Evolutionary conservation across 2,888 invertebrate genomes (phyloP).

Genomic region (Megamerina dolium): DNA sequence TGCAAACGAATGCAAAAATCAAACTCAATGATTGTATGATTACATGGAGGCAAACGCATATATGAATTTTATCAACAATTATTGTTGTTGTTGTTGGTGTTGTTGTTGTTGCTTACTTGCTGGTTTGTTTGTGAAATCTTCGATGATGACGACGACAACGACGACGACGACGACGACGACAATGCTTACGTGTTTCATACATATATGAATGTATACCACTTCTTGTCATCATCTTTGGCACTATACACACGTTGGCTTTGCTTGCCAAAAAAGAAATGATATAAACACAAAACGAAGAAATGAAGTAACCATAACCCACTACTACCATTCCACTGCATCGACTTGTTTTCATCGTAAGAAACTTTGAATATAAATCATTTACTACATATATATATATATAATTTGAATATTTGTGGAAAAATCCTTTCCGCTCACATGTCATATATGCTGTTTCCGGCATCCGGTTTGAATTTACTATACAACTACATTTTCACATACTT

Average conservation of each 20-base stretch:
- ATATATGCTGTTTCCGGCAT: slow-evolving; percentile 45
- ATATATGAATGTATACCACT: slow-evolving; percentile 1
- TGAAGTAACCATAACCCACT: slow-evolving; percentile 3
- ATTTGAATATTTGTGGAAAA: slow-evolving; percentile 19
- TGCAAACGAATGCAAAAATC: too few species aligned
- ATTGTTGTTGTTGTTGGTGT: too few species aligned
- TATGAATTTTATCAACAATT: too few species aligned
- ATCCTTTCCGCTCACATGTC: slow-evolving; percentile 43
- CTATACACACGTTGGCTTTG: neutral
- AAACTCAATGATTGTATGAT: too few species aligned
- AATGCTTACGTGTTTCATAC: neutral
- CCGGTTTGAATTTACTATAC: slow-evolving; percentile 26
- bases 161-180: neutral
- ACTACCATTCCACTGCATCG: neutral
- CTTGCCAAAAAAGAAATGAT: slow-evolving; percentile 13
- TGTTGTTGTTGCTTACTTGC: too few species aligned
- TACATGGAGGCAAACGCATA: too few species aligned
- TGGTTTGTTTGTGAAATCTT: too few species aligned
- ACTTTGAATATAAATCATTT: too few species aligned
- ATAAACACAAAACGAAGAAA: slow-evolving; percentile 1
- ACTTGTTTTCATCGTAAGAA: too few species aligned
- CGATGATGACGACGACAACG: too few species aligned
- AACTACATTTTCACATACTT: neutral
- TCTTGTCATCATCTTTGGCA: neutral
- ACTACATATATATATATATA: neutral